Conservation (phyloP, 2,797 vertebrate species). For the Megaceryle alcyon region DNA sequence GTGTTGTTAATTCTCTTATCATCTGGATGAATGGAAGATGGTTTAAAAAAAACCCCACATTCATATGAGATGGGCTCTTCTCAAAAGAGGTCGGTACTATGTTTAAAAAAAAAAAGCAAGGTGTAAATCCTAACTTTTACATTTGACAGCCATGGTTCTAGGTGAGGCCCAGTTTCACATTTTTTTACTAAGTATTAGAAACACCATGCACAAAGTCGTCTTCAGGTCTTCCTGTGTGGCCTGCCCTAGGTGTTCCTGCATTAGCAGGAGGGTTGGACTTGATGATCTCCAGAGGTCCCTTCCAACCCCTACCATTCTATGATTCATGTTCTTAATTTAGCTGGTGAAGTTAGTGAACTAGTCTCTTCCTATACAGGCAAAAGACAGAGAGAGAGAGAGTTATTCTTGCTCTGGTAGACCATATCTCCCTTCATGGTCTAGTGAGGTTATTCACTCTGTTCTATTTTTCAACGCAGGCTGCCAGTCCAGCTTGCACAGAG, state of each 20-base stretch:
- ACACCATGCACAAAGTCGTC: background rate
- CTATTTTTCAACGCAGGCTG: conserved; percentile 79
- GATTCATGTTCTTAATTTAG: background rate
- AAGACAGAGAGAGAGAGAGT: background rate
- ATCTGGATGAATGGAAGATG: background rate
- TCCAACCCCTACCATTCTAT: too few relatives aligned
- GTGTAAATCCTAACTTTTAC: background rate
- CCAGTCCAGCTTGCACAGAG: conserved; percentile 96
- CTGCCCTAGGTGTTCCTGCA: too few relatives aligned
- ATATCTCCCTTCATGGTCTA: background rate
- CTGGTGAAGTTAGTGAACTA: background rate
- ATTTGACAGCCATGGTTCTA: background rate
- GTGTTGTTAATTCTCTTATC: background rate
- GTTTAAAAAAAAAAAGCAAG: background rate
- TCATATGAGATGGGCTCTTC: background rate
- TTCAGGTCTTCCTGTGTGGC: background rate
- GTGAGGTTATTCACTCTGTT: background rate
- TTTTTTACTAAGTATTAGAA: background rate
- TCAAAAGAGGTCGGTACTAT: background rate
- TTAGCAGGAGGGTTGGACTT: too few relatives aligned
- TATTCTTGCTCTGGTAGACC: background rate
- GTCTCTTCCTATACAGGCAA: background rate
- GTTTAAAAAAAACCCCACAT: background rate
- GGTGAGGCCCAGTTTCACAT: background rate
- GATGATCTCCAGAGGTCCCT: too few relatives aligned